Evolutionary conservation across 2,888 invertebrate species (phyloP), one percentile per base, ranked within the genome.

Genomic region (Scelioninae gen. 2): DNA sequence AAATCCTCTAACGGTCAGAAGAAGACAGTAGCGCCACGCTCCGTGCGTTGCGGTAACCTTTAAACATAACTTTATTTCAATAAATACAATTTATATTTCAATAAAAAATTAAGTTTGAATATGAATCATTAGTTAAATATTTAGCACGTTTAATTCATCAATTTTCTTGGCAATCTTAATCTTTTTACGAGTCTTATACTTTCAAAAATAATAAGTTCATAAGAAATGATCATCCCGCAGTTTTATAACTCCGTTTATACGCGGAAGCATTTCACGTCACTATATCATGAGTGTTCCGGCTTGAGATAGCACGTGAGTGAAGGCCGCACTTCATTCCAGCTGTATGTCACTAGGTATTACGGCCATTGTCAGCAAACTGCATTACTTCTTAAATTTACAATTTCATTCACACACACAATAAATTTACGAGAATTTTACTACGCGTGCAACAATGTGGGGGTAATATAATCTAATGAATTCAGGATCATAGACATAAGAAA

Each of bases 321-420:
- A 68, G 67, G 67, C 11, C 58, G 45, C 43, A 43, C 43, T 58
- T 65, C 37, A 55, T 55, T 55, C 37, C 45, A 53, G 35, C 65
- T 55, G 25, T 65, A 53, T 64, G 65, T 65, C 46, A 65, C 39
- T 65, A 15, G 65, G 48, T 65, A 57, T 65, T 65, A 55, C 65
- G 58, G 52, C 67, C 67, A 68, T 58, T 68, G 67, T 68, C 58
- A 68, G 48, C 46, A 41, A 37, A 43, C 57, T 65, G 28, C 33
- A 64, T 53, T 53, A 43, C 37, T 64, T 39, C 52, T 31, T 52
- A 28, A 50, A 63, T 18, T 35, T 33, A 41, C 55, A 41, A 41
- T 41, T 55, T 57, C 57, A 57, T 41, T 57, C 55, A 57, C 31
- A 45, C 28, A 33, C 13, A n/a, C 45, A 33, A 33, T 41, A 41